These are phyloP conservation scores for Papio anubis DNA, from an alignment of 2,113 vertebrate species.

Conservation along the genomic window DNA sequence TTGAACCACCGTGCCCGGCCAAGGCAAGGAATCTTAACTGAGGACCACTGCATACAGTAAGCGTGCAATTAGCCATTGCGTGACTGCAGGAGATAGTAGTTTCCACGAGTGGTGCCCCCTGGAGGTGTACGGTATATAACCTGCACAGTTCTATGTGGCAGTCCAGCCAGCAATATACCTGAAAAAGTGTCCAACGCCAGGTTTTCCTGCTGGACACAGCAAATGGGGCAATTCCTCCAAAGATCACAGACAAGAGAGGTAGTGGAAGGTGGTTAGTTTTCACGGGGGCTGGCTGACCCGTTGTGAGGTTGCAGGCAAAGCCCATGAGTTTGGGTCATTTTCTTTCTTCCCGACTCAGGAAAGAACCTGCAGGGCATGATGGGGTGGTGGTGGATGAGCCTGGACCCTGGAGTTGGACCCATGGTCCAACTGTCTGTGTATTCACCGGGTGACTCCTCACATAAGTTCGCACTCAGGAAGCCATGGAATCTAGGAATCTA, in stretches of 20 bases:
- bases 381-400: background rate
- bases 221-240: background rate
- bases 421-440: background rate
- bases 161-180: background rate
- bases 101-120: background rate
- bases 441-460: background rate
- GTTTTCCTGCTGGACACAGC: background rate
- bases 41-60: background rate
- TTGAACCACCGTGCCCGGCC: too few relatives aligned
- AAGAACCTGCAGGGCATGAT: background rate
- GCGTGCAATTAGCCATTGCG: background rate
- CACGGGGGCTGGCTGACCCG: background rate
- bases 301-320: background rate
- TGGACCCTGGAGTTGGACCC: background rate
- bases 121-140: too few relatives aligned
- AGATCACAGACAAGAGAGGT: background rate
- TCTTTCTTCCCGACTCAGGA: background rate
- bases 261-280: background rate
- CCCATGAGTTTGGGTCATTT: background rate
- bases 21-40: background rate
- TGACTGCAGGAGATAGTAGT: background rate
- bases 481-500: background rate
- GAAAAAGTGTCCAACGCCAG: background rate
- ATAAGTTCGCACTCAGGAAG: background rate
- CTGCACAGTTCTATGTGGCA: accelerated